phyloP scores from a whole-genome alignment of 2,113 vertebrate species.

The Petroica traversi region DNA sequence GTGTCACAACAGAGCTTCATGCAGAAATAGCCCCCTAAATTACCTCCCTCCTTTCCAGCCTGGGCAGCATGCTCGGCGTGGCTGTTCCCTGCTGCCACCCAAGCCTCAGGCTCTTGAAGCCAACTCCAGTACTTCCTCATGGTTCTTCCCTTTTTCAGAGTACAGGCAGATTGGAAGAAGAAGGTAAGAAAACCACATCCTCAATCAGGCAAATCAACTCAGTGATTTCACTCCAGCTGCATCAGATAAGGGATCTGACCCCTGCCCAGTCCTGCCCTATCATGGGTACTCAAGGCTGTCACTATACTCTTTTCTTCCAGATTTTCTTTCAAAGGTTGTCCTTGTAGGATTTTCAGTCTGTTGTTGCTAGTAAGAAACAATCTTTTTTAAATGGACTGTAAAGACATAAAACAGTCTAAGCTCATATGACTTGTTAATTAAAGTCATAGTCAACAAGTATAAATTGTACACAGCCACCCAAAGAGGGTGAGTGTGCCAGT shows the following conservation, averaged over 20 bases:
- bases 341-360: not conserved
- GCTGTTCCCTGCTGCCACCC: not conserved
- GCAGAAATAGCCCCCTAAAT: not conserved
- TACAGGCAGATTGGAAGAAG: not conserved
- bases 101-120: not conserved
- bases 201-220: not conserved
- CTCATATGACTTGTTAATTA: not conserved
- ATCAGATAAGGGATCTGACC: not conserved
- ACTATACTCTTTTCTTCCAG: not conserved
- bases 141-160: not conserved
- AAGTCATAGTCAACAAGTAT: not conserved
- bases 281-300: not conserved
- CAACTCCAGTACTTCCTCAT: not conserved
- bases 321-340: not conserved
- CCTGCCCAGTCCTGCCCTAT: not conserved
- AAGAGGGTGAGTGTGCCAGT: not conserved
- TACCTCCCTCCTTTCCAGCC: not conserved
- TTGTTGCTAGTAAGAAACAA: not conserved
- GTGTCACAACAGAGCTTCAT: not conserved
- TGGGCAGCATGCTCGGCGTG: fast-evolving
- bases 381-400: not conserved
- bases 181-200: not conserved
- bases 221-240: not conserved
- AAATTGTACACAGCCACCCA: not conserved
- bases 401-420: not conserved